Evolutionary conservation across 2,888 invertebrate species (phyloP).

Genomic region (Leptinotarsa peninsularis): DNA sequence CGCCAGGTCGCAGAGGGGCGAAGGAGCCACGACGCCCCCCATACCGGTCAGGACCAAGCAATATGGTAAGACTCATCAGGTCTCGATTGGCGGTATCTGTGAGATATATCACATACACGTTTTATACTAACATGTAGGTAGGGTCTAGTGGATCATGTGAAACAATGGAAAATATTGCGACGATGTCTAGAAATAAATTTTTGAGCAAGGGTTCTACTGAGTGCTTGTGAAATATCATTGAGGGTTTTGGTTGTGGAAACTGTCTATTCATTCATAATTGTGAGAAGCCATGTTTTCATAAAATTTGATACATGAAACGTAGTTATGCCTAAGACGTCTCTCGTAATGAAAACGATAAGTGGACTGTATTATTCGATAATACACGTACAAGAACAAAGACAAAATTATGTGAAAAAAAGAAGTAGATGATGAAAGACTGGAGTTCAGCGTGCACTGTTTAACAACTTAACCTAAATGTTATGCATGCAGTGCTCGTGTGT

Average conservation of each 20-base stretch:
- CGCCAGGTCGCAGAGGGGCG: constrained; percentile 91
- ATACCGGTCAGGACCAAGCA: constrained; percentile 95
- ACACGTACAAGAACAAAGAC: no score
- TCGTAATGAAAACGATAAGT: no score
- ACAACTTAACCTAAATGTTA: no score
- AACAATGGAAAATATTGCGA: constrained; percentile 43
- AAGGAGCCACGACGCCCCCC: constrained; percentile 94
- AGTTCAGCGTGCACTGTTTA: no score
- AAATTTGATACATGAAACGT: no score
- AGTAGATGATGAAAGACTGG: no score
- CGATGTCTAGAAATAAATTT: not conserved
- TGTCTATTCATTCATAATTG: not conserved
- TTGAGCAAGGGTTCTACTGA: not conserved
- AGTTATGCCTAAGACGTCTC: no score
- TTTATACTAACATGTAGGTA: constrained; percentile 19
- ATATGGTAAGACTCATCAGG: constrained; percentile 85
- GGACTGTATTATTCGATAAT: no score
- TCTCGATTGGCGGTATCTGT: constrained; percentile 11
- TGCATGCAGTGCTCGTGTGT: no score
- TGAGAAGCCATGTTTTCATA: no score
- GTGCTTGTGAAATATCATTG: constrained; percentile 3
- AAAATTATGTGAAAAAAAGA: no score
- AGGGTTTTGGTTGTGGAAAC: not conserved
- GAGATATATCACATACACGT: constrained; percentile 18
- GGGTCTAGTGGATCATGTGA: constrained; percentile 32